Percentiles rank a stretch among this genome's conserved stretches.
These are phyloP conservation scores for Frankliniella intonsa DNA, from an alignment of 2,888 invertebrate species.

Conservation along the genomic window DNA sequence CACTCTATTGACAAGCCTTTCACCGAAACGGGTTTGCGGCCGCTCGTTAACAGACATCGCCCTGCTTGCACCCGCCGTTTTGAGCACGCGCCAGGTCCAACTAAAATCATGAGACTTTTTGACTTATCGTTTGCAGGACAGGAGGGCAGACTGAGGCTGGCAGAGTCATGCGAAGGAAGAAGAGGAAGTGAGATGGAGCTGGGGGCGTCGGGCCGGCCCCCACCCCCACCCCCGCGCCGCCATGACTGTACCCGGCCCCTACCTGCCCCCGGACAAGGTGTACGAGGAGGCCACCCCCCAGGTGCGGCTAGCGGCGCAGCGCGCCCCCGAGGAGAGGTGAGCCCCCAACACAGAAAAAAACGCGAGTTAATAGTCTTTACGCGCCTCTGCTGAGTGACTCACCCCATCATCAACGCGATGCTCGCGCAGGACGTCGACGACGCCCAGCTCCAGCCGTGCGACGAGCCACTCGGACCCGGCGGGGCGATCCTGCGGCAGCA, in stretches of 20 bases:
- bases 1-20: too few species aligned
- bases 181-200: constrained; percentile 7
- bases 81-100: too few species aligned
- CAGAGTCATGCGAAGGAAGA: not conserved
- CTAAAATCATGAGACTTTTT: too few species aligned
- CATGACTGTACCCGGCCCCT: constrained; percentile 13
- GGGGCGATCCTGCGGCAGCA: too few species aligned
- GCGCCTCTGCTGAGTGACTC: not conserved
- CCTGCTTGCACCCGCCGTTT: too few species aligned
- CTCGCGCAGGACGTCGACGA: not conserved
- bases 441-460: not conserved
- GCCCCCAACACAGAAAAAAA: too few species aligned
- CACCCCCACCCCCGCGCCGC: not conserved
- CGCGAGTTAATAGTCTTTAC: too few species aligned
- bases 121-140: too few species aligned
- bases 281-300: constrained; percentile 16
- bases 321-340: not conserved
- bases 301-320: constrained; percentile 4
- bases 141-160: not conserved
- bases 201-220: not conserved
- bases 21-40: too few species aligned
- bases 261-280: constrained; percentile 23
- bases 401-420: too few species aligned
- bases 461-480: not conserved
- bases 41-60: too few species aligned